These are phyloP conservation scores for Drosophila lowei DNA, from an alignment of 1,140 invertebrate genomes.

Conservation along the genomic window DNA sequence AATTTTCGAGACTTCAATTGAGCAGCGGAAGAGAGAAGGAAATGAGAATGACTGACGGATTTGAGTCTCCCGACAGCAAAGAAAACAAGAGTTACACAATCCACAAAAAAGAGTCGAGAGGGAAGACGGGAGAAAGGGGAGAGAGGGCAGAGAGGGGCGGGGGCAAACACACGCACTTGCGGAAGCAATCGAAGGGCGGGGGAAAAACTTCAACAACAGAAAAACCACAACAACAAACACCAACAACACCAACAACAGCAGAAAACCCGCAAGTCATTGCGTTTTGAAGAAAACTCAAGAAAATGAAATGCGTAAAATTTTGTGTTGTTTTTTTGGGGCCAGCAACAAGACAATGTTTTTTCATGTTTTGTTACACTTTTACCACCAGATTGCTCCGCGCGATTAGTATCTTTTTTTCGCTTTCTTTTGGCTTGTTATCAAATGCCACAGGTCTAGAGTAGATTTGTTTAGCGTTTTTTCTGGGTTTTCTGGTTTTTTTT, in stretches of 20 bases:
- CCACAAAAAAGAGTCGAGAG: no score
- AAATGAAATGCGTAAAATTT: slow-evolving; percentile 65
- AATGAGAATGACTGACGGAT: slow-evolving; percentile 41
- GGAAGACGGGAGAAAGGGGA: no score
- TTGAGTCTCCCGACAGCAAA: neutral
- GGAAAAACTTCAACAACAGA: slow-evolving; percentile 14
- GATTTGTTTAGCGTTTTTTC: no score
- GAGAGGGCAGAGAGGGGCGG: neutral
- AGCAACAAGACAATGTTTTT: neutral
- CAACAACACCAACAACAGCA: neutral
- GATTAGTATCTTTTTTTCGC: slow-evolving; percentile 20
- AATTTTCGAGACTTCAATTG: neutral
- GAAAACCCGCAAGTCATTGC: slow-evolving; percentile 61
- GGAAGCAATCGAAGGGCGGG: slow-evolving; percentile 35
- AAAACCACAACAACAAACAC: neutral
- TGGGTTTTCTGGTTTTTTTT: no score
- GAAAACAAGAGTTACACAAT: slow-evolving; percentile 22
- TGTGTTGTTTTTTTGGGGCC: slow-evolving; percentile 1
- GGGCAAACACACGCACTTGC: slow-evolving; percentile 37
- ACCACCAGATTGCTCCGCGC: neutral
- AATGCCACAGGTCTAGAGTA: neutral
- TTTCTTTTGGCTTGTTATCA: slow-evolving; percentile 40
- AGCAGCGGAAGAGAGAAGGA: neutral
- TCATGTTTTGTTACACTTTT: slow-evolving; percentile 61
- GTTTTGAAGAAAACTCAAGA: slow-evolving; percentile 26